Conservation (phyloP, 1,140 invertebrate species). For the Aplysia californica region DNA sequence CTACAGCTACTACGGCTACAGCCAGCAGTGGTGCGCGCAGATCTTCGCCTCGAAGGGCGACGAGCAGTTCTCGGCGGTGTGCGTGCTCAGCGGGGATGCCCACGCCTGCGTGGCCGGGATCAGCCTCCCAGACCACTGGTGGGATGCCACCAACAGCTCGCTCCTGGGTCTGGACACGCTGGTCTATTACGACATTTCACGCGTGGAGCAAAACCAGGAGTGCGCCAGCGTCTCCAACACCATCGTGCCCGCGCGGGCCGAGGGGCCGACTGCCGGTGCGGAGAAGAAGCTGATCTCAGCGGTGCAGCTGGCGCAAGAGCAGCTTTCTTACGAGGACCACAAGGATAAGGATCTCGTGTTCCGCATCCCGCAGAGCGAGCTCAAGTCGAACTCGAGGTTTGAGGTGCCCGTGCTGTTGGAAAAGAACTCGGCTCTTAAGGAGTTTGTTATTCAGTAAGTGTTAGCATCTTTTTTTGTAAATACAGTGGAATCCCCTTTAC, state of each 20-base stretch:
- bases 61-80: conserved; percentile 46
- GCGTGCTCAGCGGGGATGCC: conserved; percentile 43
- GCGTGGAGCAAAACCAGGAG: conserved; percentile 49
- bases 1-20: conserved; percentile 35
- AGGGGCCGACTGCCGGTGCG: conserved; percentile 31
- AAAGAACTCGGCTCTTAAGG: conserved; percentile 65
- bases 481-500: no score
- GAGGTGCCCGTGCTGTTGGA: conserved; percentile 53
- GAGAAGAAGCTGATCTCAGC: conserved; percentile 43
- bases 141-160: conserved; percentile 34
- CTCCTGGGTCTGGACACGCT: conserved; percentile 16
- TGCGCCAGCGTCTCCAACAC: conserved; percentile 54
- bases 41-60: conserved; percentile 41
- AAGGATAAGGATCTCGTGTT: conserved; percentile 49
- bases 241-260: conserved; percentile 41
- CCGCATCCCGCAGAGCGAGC: conserved; percentile 41
- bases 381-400: conserved; percentile 42
- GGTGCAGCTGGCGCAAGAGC: conserved; percentile 31
- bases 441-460: conserved; percentile 84
- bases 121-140: conserved; percentile 42
- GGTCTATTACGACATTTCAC: conserved; percentile 51
- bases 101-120: conserved; percentile 50
- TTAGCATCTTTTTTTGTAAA: no score
- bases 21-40: conserved; percentile 49
- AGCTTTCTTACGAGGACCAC: conserved; percentile 35